Conservation (phyloP, 35 echinoderm and acorn worm species). For the Patiria miniata region DNA sequence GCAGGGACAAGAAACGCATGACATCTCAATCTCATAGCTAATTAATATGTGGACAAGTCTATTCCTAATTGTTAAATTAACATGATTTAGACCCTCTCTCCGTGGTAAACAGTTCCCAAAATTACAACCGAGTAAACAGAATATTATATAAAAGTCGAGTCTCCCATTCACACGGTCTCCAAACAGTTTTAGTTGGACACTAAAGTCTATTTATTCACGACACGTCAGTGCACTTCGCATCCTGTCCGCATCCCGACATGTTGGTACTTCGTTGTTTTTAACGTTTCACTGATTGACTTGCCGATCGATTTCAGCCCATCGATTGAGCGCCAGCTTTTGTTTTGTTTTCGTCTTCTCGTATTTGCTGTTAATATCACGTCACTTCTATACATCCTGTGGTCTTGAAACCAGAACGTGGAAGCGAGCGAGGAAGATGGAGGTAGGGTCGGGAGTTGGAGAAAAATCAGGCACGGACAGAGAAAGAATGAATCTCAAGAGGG, state of each 20-base stretch:
- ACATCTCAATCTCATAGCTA: no score
- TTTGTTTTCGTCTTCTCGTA: not conserved
- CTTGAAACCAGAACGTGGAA: not conserved
- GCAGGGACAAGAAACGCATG: no score
- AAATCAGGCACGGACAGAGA: no score
- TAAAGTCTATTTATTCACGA: constrained; percentile 16
- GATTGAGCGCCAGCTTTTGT: constrained; percentile 8
- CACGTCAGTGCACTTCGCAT: not conserved
- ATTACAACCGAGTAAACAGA: no score
- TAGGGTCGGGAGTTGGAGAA: not conserved
- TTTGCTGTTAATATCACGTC: not conserved
- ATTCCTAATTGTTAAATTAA: no score
- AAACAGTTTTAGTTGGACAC: not conserved
- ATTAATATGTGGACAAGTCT: no score
- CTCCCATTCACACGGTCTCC: no score
- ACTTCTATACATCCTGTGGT: not conserved
- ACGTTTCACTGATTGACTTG: not conserved
- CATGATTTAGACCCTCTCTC: no score
- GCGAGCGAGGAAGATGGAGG: not conserved
- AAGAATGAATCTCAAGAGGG: no score
- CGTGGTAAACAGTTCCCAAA: no score
- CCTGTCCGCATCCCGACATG: not conserved
- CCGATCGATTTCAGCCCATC: constrained; percentile 3
- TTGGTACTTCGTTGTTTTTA: not conserved
- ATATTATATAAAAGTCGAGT: no score